Percentiles rank a stretch among this genome's conserved stretches.
phyloP scores from a whole-genome alignment of 2,113 vertebrate genomes.

The Holacanthus passer region DNA sequence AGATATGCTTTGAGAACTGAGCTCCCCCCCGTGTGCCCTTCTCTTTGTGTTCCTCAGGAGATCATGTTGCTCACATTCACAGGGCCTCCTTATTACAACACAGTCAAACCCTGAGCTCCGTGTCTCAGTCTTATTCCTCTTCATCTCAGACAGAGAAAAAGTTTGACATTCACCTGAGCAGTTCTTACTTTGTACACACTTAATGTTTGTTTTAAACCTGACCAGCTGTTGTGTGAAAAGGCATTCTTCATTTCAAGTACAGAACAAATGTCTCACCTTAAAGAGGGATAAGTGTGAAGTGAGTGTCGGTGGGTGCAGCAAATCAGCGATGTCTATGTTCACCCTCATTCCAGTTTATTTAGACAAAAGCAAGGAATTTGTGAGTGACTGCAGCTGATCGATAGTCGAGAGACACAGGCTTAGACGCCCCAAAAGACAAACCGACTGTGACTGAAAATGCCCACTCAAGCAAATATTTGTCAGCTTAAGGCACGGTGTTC shows the following conservation, averaged over 20 bases:
- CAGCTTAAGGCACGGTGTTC: conserved; percentile 15
- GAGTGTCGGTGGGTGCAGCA: not conserved
- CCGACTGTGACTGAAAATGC: conserved; percentile 32
- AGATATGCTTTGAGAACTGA: conserved; percentile 76
- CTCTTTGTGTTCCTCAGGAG: conserved; percentile 54
- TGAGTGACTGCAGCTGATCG: conserved; percentile 34
- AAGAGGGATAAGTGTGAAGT: not conserved
- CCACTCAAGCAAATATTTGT: conserved; percentile 49
- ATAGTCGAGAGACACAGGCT: conserved; percentile 32
- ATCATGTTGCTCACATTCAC: conserved; percentile 68
- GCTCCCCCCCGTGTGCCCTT: conserved; percentile 36
- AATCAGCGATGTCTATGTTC: not conserved
- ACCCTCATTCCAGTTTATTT: conserved; percentile 12
- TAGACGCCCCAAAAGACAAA: conserved; percentile 22
- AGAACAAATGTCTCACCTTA: not conserved
- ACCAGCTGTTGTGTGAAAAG: not conserved
- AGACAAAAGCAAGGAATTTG: conserved; percentile 44
- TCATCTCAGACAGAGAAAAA: conserved; percentile 3
- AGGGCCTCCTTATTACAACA: conserved; percentile 48
- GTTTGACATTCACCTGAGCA: not conserved
- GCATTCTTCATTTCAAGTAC: not conserved
- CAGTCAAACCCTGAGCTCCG: conserved; percentile 25
- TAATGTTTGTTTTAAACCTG: not conserved
- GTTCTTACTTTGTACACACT: not conserved
- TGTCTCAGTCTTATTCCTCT: not conserved